phyloP scores from a whole-genome alignment of 2,797 vertebrate genomes.

The Falco naumanni region DNA sequence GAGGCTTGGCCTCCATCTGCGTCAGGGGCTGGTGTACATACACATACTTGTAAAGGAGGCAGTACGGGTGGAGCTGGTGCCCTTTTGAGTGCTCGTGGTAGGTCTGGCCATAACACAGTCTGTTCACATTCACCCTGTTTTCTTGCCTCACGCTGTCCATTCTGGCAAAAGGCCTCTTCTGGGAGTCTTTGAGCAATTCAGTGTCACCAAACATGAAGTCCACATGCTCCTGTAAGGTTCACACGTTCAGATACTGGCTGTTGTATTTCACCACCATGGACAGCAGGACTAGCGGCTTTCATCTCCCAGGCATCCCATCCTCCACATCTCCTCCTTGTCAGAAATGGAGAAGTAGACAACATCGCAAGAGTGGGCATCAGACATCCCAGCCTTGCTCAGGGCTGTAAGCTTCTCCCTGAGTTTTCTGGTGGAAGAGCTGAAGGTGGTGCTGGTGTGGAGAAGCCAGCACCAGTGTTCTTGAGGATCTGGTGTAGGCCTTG shows the following conservation, averaged over 20 bases:
- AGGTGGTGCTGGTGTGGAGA: conserved; percentile 69
- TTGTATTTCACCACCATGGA: conserved; percentile 70
- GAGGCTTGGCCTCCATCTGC: conserved; percentile 55
- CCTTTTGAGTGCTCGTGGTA: conserved; percentile 62
- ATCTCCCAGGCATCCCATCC: conserved; percentile 62
- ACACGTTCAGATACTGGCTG: conserved; percentile 70
- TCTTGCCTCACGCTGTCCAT: conserved; percentile 63
- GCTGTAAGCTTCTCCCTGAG: conserved; percentile 74
- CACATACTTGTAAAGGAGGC: conserved; percentile 69
- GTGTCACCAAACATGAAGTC: conserved; percentile 59
- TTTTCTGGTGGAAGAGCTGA: conserved; percentile 73
- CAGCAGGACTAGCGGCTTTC: conserved; percentile 45
- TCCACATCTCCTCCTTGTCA: conserved; percentile 68
- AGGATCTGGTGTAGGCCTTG: conserved; percentile 62
- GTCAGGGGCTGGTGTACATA: conserved; percentile 24
- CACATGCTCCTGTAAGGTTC: conserved; percentile 60
- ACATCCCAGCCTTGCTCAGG: conserved; percentile 67
- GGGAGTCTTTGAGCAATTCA: conserved; percentile 67
- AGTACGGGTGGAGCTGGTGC: conserved; percentile 55
- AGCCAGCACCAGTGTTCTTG: conserved; percentile 64
- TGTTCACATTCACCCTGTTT: conserved; percentile 15
- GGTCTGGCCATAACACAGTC: conserved; percentile 33
- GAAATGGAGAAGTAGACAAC: conserved; percentile 64
- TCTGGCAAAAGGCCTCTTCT: conserved; percentile 60
- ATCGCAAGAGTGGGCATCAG: conserved; percentile 47